Evolutionary conservation across 2,888 invertebrate genomes (phyloP).

Genomic region (Papilio protenor): DNA sequence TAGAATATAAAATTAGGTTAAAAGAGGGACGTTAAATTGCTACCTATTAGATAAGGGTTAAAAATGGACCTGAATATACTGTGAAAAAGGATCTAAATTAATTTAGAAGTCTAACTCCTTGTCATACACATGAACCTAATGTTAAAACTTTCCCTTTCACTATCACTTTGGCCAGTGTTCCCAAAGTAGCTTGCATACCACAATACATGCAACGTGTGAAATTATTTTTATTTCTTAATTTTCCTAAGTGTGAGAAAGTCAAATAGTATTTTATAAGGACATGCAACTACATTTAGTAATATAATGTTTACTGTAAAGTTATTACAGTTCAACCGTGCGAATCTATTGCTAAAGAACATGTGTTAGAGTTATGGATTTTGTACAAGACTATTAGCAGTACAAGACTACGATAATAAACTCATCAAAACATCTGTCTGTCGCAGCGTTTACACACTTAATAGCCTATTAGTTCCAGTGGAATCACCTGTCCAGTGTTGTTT

Average conservation of each 20-base stretch:
- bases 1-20: neutral
- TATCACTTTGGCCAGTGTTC: neutral
- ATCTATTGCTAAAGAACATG: too few species aligned
- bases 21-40: neutral
- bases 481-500: neutral
- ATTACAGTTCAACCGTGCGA: too few species aligned
- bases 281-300: neutral
- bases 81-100: neutral
- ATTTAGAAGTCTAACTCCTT: neutral
- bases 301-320: too few species aligned
- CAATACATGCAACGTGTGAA: slow-evolving; percentile 10
- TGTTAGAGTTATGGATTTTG: too few species aligned
- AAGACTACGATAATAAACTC: neutral
- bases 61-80: neutral
- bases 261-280: neutral
- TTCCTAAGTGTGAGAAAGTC: neutral
- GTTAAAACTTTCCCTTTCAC: slow-evolving; percentile 10
- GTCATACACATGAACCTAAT: neutral
- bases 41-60: neutral
- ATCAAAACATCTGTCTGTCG: neutral
- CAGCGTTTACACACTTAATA: neutral
- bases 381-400: too few species aligned
- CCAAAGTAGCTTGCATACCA: slow-evolving; percentile 5
- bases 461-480: neutral
- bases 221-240: neutral